Evolutionary conservation across 2,797 vertebrate species (phyloP).

Genomic region (Anguilla anguilla): DNA sequence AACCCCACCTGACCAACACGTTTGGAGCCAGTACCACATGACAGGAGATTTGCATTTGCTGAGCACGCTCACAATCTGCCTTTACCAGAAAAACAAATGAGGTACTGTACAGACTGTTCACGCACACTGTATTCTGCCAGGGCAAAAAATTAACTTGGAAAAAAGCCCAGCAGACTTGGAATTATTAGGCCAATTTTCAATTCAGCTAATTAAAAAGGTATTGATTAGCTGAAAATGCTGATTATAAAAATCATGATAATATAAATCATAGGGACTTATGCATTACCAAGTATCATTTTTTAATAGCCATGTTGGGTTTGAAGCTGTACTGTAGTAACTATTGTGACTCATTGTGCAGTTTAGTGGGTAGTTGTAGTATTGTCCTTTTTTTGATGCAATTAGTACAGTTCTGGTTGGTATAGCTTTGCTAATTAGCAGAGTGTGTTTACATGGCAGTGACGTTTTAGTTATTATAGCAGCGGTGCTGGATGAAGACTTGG

Average conservation of each 20-base stretch:
- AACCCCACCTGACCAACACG: slow-evolving; percentile 23
- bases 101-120: not conserved
- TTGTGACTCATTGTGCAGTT: too few relatives aligned
- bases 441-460: not conserved
- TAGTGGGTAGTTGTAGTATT: too few relatives aligned
- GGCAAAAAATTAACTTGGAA: not conserved
- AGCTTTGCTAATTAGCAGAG: not conserved
- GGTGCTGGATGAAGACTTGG: not conserved
- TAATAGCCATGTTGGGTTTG: not conserved
- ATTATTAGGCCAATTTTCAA: not conserved
- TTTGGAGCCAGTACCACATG: slow-evolving; percentile 40
- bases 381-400: not conserved
- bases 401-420: not conserved
- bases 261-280: not conserved
- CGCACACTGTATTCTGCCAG: not conserved
- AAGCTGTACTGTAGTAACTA: too few relatives aligned
- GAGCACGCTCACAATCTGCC: slow-evolving; percentile 36
- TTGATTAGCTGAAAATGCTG: not conserved
- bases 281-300: not conserved
- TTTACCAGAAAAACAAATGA: slow-evolving; percentile 19
- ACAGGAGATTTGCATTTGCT: slow-evolving; percentile 41
- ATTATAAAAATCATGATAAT: not conserved
- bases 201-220: not conserved
- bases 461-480: not conserved
- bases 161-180: not conserved